Conservation (phyloP, 2,888 invertebrate genomes). For the Cactoblastis cactorum region DNA sequence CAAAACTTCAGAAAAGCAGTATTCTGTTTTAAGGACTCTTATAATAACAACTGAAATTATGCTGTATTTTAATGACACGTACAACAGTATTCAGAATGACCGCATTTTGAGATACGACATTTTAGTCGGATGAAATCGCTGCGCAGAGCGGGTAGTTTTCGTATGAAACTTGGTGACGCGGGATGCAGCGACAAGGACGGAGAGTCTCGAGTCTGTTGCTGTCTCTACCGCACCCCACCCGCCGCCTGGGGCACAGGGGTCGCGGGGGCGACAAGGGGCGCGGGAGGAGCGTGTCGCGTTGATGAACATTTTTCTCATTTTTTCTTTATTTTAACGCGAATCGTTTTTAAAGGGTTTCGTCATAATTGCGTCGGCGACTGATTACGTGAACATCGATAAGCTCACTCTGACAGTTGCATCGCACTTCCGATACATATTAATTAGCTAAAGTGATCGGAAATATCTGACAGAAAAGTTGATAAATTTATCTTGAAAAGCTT, state of each 20-base stretch:
- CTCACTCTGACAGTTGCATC: conserved; percentile 25
- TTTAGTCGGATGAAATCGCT: conserved; percentile 31
- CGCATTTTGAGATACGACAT: conserved; percentile 28
- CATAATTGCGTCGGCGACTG: conserved; percentile 73
- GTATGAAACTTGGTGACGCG: conserved; percentile 72
- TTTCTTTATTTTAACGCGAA: conserved; percentile 75
- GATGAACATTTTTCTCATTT: conserved; percentile 79
- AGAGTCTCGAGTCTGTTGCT: conserved; percentile 35
- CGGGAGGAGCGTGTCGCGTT: conserved; percentile 74
- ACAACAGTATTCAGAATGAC: conserved; percentile 18
- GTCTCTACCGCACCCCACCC: conserved; percentile 59
- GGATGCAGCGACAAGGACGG: conserved; percentile 61
- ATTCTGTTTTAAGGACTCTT: not conserved
- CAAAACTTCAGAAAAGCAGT: conserved; percentile 48
- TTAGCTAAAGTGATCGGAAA: conserved; percentile 4
- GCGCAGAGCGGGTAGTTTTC: conserved; percentile 77
- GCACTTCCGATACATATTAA: conserved; percentile 20
- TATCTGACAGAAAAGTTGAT: conserved; percentile 5
- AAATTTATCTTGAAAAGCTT: not conserved
- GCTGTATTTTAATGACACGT: not conserved
- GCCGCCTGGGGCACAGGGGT: conserved; percentile 57
- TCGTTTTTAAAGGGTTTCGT: conserved; percentile 79
- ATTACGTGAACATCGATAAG: conserved; percentile 69
- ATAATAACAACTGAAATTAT: not conserved
- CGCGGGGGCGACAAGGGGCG: conserved; percentile 35